phyloP scores from a whole-genome alignment of 2,888 invertebrate species.

The Stenolophus ochropezus region DNA sequence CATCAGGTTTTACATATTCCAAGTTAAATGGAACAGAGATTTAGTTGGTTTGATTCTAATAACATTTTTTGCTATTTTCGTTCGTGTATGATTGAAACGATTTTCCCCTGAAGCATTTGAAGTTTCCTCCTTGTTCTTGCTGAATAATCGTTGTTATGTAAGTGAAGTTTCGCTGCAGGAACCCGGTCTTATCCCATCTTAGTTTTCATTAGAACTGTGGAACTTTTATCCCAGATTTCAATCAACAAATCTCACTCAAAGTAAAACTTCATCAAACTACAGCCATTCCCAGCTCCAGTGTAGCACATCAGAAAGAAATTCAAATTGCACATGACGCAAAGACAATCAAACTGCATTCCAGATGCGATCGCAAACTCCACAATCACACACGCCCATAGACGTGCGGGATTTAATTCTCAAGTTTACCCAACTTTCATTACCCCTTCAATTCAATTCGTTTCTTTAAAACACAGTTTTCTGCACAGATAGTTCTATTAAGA shows the following conservation, averaged over 20 bases:
- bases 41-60: too few relatives aligned
- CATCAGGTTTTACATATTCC: too few relatives aligned
- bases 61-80: too few relatives aligned
- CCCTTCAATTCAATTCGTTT: too few relatives aligned
- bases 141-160: not conserved
- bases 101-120: not conserved
- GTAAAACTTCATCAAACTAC: slow-evolving; percentile 31
- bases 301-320: slow-evolving; percentile 24
- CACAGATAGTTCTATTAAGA: too few relatives aligned
- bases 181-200: not conserved
- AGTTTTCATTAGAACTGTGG: not conserved
- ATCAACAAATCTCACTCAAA: slow-evolving; percentile 14
- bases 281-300: slow-evolving; percentile 19
- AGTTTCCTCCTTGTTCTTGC: not conserved
- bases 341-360: slow-evolving; percentile 19
- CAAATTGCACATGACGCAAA: slow-evolving; percentile 34
- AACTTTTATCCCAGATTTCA: slow-evolving; percentile 14
- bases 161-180: not conserved
- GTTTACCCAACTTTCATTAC: not conserved
- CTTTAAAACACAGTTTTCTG: too few relatives aligned
- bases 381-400: not conserved
- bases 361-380: not conserved
- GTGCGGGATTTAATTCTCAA: not conserved
- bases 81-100: too few relatives aligned
- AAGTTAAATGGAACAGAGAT: too few relatives aligned